Evolutionary conservation across 2,113 vertebrate genomes (phyloP).

Genomic region (Isichthys henryi): DNA sequence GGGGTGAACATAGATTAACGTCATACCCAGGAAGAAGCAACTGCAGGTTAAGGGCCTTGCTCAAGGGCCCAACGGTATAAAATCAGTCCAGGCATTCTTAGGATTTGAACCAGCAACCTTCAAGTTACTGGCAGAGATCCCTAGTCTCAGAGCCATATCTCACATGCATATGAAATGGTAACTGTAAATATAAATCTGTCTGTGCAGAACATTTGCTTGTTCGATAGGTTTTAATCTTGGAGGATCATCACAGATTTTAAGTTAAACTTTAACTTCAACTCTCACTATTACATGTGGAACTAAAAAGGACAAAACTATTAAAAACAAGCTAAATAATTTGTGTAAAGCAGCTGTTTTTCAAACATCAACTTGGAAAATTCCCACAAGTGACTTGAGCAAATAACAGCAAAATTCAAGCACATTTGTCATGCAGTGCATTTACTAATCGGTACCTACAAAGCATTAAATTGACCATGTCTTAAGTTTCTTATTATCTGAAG

Average conservation of each 20-base stretch:
- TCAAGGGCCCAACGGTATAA: too few relatives aligned
- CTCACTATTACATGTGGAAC: background rate
- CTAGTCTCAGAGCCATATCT: too few relatives aligned
- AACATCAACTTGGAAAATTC: background rate
- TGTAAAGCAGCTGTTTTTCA: background rate
- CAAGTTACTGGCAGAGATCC: too few relatives aligned
- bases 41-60: too few relatives aligned
- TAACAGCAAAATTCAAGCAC: background rate
- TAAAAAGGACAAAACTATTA: background rate
- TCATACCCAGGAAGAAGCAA: too few relatives aligned
- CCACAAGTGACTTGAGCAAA: background rate
- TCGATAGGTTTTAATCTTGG: background rate
- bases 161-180: too few relatives aligned
- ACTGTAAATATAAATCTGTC: background rate
- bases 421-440: background rate
- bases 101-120: too few relatives aligned
- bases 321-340: background rate
- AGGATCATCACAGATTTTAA: background rate
- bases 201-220: background rate
- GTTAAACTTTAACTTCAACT: background rate
- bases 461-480: background rate
- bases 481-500: background rate
- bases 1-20: too few relatives aligned
- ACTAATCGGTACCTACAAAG: background rate
- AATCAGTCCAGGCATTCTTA: too few relatives aligned